phyloP scores from a whole-genome alignment of 2,888 invertebrate species.

The Trichogramma evanescens region DNA sequence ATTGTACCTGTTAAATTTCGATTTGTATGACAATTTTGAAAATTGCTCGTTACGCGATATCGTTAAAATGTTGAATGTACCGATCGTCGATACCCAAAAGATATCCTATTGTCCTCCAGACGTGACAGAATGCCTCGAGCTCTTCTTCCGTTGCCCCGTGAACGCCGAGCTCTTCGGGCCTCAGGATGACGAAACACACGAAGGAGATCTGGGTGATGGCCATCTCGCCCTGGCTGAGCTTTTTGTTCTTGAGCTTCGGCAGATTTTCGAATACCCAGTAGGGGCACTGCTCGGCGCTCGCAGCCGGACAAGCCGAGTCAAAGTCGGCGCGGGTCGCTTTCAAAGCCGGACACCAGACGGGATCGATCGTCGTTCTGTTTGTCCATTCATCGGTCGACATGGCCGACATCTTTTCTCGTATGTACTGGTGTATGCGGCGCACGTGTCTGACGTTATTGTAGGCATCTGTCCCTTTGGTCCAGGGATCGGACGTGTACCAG shows the following conservation, averaged over 20 bases:
- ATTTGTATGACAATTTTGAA: not conserved
- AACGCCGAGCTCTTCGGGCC: slow-evolving; percentile 46
- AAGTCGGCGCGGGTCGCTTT: slow-evolving; percentile 26
- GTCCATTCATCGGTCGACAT: slow-evolving; percentile 26
- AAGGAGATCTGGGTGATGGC: slow-evolving; percentile 51
- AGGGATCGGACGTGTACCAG: slow-evolving; percentile 52
- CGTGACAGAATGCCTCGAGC: slow-evolving; percentile 50
- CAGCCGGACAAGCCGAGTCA: slow-evolving; percentile 25
- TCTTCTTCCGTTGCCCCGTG: slow-evolving; percentile 43
- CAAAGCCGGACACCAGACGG: slow-evolving; percentile 27
- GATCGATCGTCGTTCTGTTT: slow-evolving; percentile 21
- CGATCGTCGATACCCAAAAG: slow-evolving; percentile 48
- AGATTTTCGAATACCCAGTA: slow-evolving; percentile 7
- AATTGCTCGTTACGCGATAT: no score
- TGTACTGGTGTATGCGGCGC: slow-evolving; percentile 43
- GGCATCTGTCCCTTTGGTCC: slow-evolving; percentile 44
- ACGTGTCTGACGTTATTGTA: slow-evolving; percentile 47
- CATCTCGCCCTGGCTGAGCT: slow-evolving; percentile 52
- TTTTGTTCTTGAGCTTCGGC: not conserved
- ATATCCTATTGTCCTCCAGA: slow-evolving; percentile 52
- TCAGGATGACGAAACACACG: slow-evolving; percentile 47
- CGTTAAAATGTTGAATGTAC: slow-evolving; percentile 16
- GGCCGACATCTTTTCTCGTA: slow-evolving; percentile 34
- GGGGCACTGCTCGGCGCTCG: slow-evolving; percentile 28
- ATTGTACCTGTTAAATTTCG: slow-evolving; percentile 34